Evolutionary conservation across 2,113 vertebrate genomes (phyloP).

Genomic region (Prolemur simus): DNA sequence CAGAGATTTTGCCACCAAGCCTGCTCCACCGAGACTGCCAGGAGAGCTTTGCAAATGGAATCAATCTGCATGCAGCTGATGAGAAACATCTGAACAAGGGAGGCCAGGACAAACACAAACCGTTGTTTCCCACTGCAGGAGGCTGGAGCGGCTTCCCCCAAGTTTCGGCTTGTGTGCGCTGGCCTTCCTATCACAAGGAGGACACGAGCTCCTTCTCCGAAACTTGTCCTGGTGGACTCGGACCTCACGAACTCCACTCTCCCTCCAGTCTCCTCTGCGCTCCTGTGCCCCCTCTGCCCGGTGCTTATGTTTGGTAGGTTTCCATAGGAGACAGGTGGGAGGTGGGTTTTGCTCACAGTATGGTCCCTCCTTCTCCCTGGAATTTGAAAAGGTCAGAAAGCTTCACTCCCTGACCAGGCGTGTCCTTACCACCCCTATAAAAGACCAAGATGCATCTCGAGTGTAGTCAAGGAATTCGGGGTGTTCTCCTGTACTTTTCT

Average conservation of each 20-base stretch:
- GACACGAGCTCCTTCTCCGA: background rate
- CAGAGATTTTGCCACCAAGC: slow-evolving; percentile 67
- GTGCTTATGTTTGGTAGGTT: background rate
- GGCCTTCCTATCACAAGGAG: background rate
- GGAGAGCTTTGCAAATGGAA: slow-evolving; percentile 75
- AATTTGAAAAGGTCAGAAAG: slow-evolving; percentile 1
- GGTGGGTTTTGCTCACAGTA: background rate
- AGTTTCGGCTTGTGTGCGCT: background rate
- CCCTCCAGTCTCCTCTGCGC: background rate
- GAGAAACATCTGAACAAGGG: slow-evolving; percentile 73
- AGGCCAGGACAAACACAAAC: slow-evolving; percentile 71
- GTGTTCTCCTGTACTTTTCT: background rate
- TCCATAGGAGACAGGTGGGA: background rate
- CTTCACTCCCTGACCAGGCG: background rate
- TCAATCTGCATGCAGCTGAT: slow-evolving; percentile 73
- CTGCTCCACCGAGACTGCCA: slow-evolving; percentile 64
- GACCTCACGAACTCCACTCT: background rate
- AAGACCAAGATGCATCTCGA: background rate
- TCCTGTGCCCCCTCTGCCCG: background rate
- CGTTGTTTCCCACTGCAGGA: slow-evolving; percentile 41
- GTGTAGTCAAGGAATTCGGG: background rate
- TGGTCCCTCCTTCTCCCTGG: background rate
- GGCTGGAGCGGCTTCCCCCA: slow-evolving; percentile 38
- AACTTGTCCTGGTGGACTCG: background rate
- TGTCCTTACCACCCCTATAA: background rate